Evolutionary conservation across 2,888 invertebrate species (phyloP), one percentile per base, ranked within the genome.

Genomic region (Apamea epomidion): DNA sequence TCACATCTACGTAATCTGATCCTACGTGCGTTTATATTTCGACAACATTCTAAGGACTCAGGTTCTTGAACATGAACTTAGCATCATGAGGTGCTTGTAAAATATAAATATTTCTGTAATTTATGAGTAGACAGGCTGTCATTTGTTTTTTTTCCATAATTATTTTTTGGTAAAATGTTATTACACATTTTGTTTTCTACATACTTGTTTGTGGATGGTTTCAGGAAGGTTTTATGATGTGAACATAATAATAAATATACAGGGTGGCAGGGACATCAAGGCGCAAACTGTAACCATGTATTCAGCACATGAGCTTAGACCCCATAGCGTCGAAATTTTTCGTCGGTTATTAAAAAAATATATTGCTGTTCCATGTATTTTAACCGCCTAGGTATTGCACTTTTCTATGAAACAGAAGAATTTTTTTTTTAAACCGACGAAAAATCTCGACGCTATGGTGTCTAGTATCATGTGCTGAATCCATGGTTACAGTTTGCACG

Each of bases 1-100:
- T 91, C 82, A 89, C 87, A 87, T 89, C 89, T 89, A 81, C 82
- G 90, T 89, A 89, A 91, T 90, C 90, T 89, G 89, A 91, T 92
- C 88, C 88, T 83, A 89, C 84, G 80, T 88, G 84, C 76, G 79
- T 73, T 76, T 82, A 76, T 83, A 86, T 76, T 83, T 87, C 75
- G 16, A 73, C 25, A 69, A n/a, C 14, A 25, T 65, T 58, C 14
- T 74, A n/a, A 69, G 60, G 29, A 76, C 7, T 7, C 4, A 42
- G 42, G 42, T 42, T 76, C 65, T 79, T 72, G 0, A 21, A 29
- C 29, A 37, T 67, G 29, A 54, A 70, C 3, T 80, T 70, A 54
- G 32, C 10, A n/a, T 72, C 21, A 3, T 37, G 5, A 32, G n/a
- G 18, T 54, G 8, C 25, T 71, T 18, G 25, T 45, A 58, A 14